Evolutionary conservation across 1,140 invertebrate species (phyloP), one percentile per base, ranked within the genome.

Genomic region (Mesaphorura yosii): DNA sequence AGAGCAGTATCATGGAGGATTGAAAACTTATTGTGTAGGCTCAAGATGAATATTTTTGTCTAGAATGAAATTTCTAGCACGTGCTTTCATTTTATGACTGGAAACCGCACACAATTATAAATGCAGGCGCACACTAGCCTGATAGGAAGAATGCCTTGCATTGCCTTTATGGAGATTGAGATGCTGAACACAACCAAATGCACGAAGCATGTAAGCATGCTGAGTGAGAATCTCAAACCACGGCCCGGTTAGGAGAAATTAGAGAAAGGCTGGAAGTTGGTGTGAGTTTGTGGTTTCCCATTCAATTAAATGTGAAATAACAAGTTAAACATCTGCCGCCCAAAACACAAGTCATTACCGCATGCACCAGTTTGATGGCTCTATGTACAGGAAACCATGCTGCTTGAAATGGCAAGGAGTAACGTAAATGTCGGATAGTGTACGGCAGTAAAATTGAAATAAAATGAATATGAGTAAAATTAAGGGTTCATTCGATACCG

Each of bases 271-370:
- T 48, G 57, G 57, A 59, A 53, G 23, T 54, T 60, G 49, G 58
- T 60, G 59, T 46, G 55, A 60, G 46, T 60, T 60, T 60, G 59
- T 55, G 59, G 59, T 57, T 60, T 57, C 47, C 49, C 53, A 51
- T 57, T 50, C 59, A 60, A 60, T 60, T 60, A 60, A 60, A 57
- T 55, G 25, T 44, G 48, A 57, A 57, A 60, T 60, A 60, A 60
- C 55, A 60, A 55, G 55, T 57, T 51, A 60, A 60, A 47, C 59
- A 60, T 57, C 59, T 60, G 59, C 40, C 46, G 51, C 57, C 57
- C 31, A 51, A 42, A n/a, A n/a, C n/a, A n/a, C n/a, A n/a, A n/a
- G n/a, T n/a, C n/a, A n/a, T n/a, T n/a, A n/a, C n/a, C n/a, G n/a
- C n/a, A n/a, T n/a, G n/a, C n/a, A n/a, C n/a, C n/a, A n/a, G n/a